Base-by-base conservation (phyloP, 2,797 vertebrate genomes). In the Peromyscus eremicus region DNA sequence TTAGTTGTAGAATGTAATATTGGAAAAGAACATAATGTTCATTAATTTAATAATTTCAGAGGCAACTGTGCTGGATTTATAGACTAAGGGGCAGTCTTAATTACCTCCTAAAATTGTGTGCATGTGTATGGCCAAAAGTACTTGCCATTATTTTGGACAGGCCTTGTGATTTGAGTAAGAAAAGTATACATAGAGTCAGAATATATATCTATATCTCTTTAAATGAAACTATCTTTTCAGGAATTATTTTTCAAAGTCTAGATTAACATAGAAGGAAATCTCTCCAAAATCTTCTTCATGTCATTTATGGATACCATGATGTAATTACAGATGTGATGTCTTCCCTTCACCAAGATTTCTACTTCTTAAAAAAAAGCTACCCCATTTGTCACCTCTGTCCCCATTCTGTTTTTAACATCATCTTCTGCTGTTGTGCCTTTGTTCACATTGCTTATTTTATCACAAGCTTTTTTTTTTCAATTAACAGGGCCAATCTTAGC, bases 31-130 rank as follows among this genome's bases (percentile, higher is more conserved):
- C 37, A 12, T 4, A 0, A 3, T 82, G 6, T 5, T 40, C 90
- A 71, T 83, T 85, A 82, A 75, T 4, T 21, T 14, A 23, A 81
- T 85, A 23, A 62, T 68, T 92, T 66, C 52, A 93, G 57, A 92
- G 60, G 21, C 32, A 96, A 16, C 1, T 60, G 60, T 76, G 80
- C 77, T 83, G 9, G 14, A 6, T n/a, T 95, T 81, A 85, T 73
- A 79, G 21, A 76, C 40, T 34, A 76, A 76, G 2, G 34, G 83
- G 23, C 1, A 3, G 34, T 77, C 6, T 52, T 66, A 92, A 77
- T 40, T 89, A 21, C 5, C 5, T 88, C 46, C 92, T 84, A 87
- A 84, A 9, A 81, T 64, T 62, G 27, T 29, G 2, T 60, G 5
- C 68, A 2, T 73, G 7, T 37, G 2, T 76, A 21, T 49, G 0